These are phyloP conservation scores for Drosophila nigromelanica DNA, from an alignment of 1,140 invertebrate genomes.

Conservation along the genomic window DNA sequence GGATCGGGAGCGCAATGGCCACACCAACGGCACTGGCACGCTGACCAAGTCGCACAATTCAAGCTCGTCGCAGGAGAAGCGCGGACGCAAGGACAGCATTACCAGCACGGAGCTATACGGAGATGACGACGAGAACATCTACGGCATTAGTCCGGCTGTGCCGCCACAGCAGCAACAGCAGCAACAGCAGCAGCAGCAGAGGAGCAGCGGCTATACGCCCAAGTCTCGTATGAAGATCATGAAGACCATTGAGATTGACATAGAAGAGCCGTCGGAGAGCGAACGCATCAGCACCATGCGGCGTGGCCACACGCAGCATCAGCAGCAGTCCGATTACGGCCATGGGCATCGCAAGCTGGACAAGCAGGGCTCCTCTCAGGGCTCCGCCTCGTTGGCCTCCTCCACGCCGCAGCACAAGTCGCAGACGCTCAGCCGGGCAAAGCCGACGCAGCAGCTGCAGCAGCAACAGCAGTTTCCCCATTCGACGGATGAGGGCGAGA, in stretches of 20 bases:
- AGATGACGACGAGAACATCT: slow-evolving; percentile 80
- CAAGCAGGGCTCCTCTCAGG: slow-evolving; percentile 44
- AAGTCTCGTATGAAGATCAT: slow-evolving; percentile 83
- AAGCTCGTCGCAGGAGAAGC: slow-evolving; percentile 74
- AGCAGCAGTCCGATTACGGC: slow-evolving; percentile 35
- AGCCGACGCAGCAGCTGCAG: slow-evolving; percentile 51
- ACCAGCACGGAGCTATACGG: slow-evolving; percentile 75
- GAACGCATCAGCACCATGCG: slow-evolving; percentile 71
- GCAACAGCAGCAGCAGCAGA: slow-evolving; percentile 40
- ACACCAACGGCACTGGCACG: slow-evolving; percentile 35
- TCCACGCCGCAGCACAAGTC: slow-evolving; percentile 53
- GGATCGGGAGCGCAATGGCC: slow-evolving; percentile 65
- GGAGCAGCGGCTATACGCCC: slow-evolving; percentile 70
- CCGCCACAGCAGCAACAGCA: slow-evolving; percentile 49
- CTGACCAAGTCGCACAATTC: slow-evolving; percentile 77
- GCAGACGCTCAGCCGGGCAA: slow-evolving; percentile 61
- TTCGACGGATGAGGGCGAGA: slow-evolving; percentile 77
- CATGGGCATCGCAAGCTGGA: slow-evolving; percentile 60
- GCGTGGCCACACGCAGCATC: slow-evolving; percentile 58
- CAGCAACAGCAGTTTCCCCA: slow-evolving; percentile 64
- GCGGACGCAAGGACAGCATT: slow-evolving; percentile 74
- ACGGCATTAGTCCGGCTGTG: slow-evolving; percentile 67
- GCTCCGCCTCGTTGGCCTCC: slow-evolving; percentile 28
- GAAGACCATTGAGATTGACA: slow-evolving; percentile 83
- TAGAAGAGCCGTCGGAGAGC: slow-evolving; percentile 74